These are phyloP conservation scores for Micromys minutus DNA, from an alignment of 2,113 vertebrate species.

Conservation along the genomic window DNA sequence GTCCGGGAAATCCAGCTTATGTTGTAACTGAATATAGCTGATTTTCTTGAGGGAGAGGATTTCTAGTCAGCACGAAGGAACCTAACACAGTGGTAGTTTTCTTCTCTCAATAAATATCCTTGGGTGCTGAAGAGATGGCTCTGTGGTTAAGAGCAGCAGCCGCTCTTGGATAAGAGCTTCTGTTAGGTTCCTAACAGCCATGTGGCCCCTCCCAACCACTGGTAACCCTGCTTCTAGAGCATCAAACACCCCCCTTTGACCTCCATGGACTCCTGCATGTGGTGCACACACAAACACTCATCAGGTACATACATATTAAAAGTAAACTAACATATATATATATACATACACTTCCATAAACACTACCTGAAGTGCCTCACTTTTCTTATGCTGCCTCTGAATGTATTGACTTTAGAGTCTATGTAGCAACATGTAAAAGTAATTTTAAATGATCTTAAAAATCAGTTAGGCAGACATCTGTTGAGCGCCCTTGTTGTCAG, in stretches of 20 bases:
- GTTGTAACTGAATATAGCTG: background rate
- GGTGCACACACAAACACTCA: background rate
- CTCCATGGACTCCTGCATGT: background rate
- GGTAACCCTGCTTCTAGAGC: no score
- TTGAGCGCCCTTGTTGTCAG: background rate
- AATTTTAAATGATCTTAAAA: background rate
- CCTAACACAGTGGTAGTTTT: background rate
- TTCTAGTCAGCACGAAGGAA: slow-evolving; percentile 37
- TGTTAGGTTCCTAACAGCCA: background rate
- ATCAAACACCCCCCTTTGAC: no score
- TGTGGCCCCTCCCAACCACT: background rate
- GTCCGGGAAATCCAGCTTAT: background rate
- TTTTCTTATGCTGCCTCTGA: background rate
- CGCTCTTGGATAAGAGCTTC: background rate
- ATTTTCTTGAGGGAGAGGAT: background rate
- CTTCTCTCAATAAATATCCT: slow-evolving; percentile 2
- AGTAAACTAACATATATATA: background rate
- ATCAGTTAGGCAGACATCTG: background rate
- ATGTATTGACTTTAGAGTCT: background rate
- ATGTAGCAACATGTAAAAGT: background rate
- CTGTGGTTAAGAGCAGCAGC: background rate
- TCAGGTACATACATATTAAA: background rate
- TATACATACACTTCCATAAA: background rate
- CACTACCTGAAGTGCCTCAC: background rate
- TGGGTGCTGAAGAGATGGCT: background rate